Evolutionary conservation across 2,113 vertebrate species (phyloP).

Genomic region (Pterocles orientalis): DNA sequence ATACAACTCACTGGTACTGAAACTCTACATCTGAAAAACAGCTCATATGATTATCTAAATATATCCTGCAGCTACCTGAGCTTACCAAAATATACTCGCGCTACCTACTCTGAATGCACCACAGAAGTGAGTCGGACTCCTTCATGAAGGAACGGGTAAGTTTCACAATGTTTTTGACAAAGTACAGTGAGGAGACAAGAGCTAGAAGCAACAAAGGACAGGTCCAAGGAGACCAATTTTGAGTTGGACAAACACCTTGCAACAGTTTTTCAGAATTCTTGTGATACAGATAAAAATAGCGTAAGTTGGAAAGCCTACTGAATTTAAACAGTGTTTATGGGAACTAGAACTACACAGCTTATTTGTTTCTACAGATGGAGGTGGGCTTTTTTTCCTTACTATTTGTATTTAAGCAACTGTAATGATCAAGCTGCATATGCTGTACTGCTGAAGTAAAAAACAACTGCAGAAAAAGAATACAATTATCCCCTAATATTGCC

Average conservation of each 20-base stretch:
- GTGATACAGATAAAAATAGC: neutral
- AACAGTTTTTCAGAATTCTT: neutral
- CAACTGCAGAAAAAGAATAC: neutral
- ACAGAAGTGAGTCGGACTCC: neutral
- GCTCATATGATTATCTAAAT: neutral
- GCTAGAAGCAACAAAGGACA: neutral
- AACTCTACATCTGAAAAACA: neutral
- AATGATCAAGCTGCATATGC: neutral
- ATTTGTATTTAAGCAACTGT: neutral
- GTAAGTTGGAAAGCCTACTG: neutral
- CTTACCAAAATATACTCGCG: rapidly evolving
- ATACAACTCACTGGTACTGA: neutral
- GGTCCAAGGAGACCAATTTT: neutral
- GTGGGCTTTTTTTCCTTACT: neutral
- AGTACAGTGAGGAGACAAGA: neutral
- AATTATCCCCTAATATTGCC: neutral
- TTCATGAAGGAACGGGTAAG: neutral
- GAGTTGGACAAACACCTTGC: neutral
- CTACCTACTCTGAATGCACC: neutral
- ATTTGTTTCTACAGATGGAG: neutral
- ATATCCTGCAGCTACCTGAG: rapidly evolving
- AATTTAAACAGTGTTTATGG: neutral
- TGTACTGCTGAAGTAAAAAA: neutral
- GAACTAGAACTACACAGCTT: neutral
- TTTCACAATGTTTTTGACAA: neutral